These are phyloP conservation scores for Parascotia fuliginaria DNA, from an alignment of 2,888 invertebrate species.

Conservation along the genomic window DNA sequence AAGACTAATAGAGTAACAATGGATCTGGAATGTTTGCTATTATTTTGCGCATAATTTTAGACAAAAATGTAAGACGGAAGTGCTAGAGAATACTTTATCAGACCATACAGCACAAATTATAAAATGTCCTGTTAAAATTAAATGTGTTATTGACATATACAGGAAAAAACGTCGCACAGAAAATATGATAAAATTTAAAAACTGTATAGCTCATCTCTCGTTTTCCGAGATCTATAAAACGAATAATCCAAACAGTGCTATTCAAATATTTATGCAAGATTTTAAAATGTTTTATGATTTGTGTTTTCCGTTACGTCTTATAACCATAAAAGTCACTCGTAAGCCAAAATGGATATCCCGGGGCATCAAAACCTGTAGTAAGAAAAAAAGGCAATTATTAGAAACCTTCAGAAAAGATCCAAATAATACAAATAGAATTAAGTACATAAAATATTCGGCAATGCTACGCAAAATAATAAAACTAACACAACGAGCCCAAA, in stretches of 20 bases:
- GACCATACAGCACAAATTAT: not conserved
- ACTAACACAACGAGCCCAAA: conserved; percentile 3
- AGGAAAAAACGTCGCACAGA: not conserved
- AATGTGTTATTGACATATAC: not conserved
- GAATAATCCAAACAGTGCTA: conserved; percentile 1
- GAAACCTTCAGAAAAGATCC: conserved; percentile 2
- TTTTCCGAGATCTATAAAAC: conserved; percentile 5
- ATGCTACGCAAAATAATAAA: not conserved
- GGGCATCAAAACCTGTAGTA: conserved; percentile 8
- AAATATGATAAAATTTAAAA: conserved; percentile 2
- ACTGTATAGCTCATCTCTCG: not conserved
- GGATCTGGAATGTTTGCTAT: not conserved
- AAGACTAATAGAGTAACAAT: not conserved
- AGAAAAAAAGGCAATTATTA: conserved; percentile 1
- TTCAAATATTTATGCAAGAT: not conserved
- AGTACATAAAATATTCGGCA: not conserved
- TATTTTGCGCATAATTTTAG: conserved; percentile 1
- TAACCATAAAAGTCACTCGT: not conserved
- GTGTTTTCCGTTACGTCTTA: conserved; percentile 3
- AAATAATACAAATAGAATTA: not conserved
- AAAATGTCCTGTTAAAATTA: not conserved
- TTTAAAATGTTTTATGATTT: not conserved
- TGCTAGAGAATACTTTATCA: too few relatives aligned
- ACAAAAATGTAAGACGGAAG: too few relatives aligned
- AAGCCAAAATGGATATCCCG: conserved; percentile 5